phyloP scores from a whole-genome alignment of 2,113 vertebrate genomes.

The Daphoenositta chrysoptera region DNA sequence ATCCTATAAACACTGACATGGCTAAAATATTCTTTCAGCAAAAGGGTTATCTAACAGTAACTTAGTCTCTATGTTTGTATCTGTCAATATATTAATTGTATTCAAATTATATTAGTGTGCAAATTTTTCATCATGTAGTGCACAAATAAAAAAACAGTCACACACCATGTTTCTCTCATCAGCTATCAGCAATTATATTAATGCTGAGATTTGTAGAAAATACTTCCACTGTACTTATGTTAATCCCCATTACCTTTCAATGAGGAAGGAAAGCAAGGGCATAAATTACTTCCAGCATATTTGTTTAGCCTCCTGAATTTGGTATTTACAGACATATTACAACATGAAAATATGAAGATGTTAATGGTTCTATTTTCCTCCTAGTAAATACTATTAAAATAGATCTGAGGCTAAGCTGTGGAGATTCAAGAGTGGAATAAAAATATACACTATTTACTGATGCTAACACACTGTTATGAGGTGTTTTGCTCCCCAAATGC shows the following conservation, averaged over 20 bases:
- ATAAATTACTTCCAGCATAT: neutral
- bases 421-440: neutral
- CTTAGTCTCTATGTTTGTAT: neutral
- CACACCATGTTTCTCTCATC: neutral
- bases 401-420: neutral
- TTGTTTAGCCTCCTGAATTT: neutral
- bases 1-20: neutral
- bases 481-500: neutral
- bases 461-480: neutral
- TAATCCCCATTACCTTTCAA: neutral
- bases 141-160: neutral
- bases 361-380: neutral
- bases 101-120: neutral
- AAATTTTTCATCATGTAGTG: neutral
- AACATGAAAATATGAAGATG: neutral
- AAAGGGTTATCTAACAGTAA: neutral
- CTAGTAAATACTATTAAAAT: neutral
- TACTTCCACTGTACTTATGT: neutral
- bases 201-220: neutral
- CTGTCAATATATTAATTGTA: neutral
- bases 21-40: neutral
- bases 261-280: neutral
- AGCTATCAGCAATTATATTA: neutral
- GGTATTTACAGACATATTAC: neutral
- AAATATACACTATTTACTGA: neutral